Percentiles rank a stretch among this genome's conserved stretches.
Evolutionary conservation across 2,888 invertebrate species (phyloP).

Genomic region (Leptopterna dolabrata): DNA sequence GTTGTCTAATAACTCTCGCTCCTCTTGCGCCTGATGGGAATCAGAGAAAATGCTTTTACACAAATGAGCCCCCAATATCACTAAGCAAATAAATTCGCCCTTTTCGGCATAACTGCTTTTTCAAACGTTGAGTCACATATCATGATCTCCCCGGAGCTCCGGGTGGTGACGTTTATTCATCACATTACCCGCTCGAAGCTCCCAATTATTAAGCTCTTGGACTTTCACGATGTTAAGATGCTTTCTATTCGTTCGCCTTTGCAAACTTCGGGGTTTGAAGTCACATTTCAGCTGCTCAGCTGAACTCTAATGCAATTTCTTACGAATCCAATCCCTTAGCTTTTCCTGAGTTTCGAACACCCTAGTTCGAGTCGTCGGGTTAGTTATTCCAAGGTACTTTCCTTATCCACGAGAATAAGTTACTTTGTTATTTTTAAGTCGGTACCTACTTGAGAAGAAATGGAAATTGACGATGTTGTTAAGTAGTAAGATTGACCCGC

Average conservation of each 20-base stretch:
- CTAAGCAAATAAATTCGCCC: constrained; percentile 6
- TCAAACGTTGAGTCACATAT: neutral
- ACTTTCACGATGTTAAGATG: neutral
- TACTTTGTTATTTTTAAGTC: too few species aligned
- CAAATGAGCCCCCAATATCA: constrained; percentile 43
- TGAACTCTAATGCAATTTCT: too few species aligned
- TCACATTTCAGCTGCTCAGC: neutral
- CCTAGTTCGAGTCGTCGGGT: too few species aligned
- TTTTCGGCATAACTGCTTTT: neutral
- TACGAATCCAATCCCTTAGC: too few species aligned
- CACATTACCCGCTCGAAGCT: neutral
- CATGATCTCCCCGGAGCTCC: neutral
- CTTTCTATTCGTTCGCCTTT: neutral
- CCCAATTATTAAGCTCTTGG: neutral
- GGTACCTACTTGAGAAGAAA: too few species aligned
- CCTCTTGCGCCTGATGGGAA: constrained; percentile 20
- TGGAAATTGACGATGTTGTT: too few species aligned
- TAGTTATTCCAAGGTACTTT: too few species aligned
- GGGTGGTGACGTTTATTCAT: neutral
- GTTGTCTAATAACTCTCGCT: constrained; percentile 47
- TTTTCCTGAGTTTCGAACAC: too few species aligned
- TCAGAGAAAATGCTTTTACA: constrained; percentile 36
- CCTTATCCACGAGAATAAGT: too few species aligned
- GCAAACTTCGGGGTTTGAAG: neutral
- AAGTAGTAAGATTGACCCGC: too few species aligned